Evolutionary conservation across 2,113 vertebrate species (phyloP), one percentile per base, ranked within the genome.

Genomic region (Gymnarchus niloticus): DNA sequence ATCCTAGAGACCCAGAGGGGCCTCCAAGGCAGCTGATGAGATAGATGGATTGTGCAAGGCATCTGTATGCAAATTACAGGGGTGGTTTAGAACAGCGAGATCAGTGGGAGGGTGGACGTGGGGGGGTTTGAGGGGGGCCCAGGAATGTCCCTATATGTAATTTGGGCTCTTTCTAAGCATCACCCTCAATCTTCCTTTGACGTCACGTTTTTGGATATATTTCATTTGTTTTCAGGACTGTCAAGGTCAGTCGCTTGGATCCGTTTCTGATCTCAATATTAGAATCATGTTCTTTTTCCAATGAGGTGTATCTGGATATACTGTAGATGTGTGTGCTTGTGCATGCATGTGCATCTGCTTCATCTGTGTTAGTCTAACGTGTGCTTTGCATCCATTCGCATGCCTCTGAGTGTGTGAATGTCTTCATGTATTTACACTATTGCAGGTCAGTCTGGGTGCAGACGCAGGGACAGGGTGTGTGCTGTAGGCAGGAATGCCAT

Each of bases 11-110:
- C 10, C 33, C 33, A 17, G 65, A 25, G 14, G 73, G 21, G 37
- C 21, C 65, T 87, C 85, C 89, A 83, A 87, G 88, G 87, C 91
- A 87, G 89, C 87, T 83, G 85, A 78, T 83, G 48, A 83, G 37
- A 44, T 19, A 76, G 83, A 83, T 1, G 83, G 89, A 89, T 87
- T 90, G 89, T 52, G 90, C 21, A n/a, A 54, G 49, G 87, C 94
- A 94, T 93, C 93, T 95, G 93, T 94, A 94, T 94, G 95, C 93
- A 95, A 94, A 95, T 94, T 0, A 0, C 83, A 65, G 69, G 33
- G 49, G 52, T 56, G 81, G 81, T 37, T 7, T 33, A 21, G 51
- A 78, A 52, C 78, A 48, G 78, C 23, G 78, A n/a, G 78, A 54
- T 73, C 65, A 73, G 65, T 21, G 73, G 28, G 73, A 12, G 81